Conservation (phyloP, 2,797 vertebrate genomes). For the Cossypha dichroa region DNA sequence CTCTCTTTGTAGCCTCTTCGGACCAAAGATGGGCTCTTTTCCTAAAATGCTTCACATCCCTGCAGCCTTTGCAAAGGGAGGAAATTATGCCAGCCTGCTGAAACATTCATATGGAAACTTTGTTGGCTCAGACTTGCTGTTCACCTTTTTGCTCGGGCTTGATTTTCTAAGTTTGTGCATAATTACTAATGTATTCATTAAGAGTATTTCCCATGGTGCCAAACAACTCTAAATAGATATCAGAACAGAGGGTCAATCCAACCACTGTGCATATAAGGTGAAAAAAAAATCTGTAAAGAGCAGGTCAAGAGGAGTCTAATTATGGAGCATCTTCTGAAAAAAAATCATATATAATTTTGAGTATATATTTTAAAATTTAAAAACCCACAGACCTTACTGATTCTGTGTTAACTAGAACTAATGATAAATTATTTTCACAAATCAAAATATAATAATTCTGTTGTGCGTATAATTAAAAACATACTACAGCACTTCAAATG, state of each 20-base stretch:
- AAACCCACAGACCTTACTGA: neutral
- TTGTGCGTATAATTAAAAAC: neutral
- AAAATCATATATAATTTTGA: neutral
- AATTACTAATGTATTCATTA: constrained; percentile 11
- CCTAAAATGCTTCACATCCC: neutral
- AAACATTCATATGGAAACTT: neutral
- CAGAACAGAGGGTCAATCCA: neutral
- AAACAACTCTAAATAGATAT: neutral
- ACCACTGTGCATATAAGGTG: neutral
- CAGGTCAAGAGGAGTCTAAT: neutral
- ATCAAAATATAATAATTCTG: neutral
- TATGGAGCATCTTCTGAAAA: neutral
- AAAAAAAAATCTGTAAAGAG: neutral
- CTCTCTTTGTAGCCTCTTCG: neutral
- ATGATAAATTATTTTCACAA: neutral
- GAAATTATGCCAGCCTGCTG: neutral
- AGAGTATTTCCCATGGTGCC: neutral
- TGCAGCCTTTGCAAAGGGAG: neutral
- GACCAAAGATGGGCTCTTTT: neutral
- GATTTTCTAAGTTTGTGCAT: neutral
- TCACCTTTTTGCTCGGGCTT: neutral
- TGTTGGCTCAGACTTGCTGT: neutral
- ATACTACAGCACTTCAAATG: neutral
- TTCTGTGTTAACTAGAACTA: neutral
- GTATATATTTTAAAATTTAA: neutral